Base-by-base conservation (phyloP, 1,140 invertebrate species). In the Patella vulgata region DNA sequence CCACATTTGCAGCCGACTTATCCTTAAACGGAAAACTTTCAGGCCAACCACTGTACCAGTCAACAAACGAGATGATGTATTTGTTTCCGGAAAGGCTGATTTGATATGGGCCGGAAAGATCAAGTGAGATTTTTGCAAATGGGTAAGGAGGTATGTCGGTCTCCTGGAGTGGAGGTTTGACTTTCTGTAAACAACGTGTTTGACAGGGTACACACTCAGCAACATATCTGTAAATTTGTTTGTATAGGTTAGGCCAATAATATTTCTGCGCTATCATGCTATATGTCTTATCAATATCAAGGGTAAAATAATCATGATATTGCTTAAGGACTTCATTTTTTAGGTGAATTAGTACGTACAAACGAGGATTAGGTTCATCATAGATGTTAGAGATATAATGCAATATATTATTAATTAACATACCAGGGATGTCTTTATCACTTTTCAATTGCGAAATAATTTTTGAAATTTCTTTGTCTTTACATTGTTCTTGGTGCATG, bases 211-310 rank as follows among this genome's bases (percentile, higher is more conserved):
- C 3, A 61, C 23, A 3, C 43, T 28, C 1, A n/a, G 9, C 25
- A 2, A 68, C 30, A 51, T 59, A 65, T 21, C 31, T 12, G 42
- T 56, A 36, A 6, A 69, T 25, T 17, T 59, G 14, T 40, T 69
- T 63, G 28, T 46, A 70, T 11, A 69, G 14, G 42, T 68, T 58
- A 21, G 63, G 60, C 60, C 56, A 69, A n/a, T 59, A 69, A 57
- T 69, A 66, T 14, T 59, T 65, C 6, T 44, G 30, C 23, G 30
- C 39, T 19, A 64, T 54, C 0, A 44, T 19, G 9, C 60, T 31
- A 43, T 31, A 63, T 6, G 27, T 47, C 31, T 67, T 63, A 31
- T 64, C 48, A n/a, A 59, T 51, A 19, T 61, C 69, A 6, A 57
- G 19, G 33, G 65, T 65, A 27, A 52, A 52, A 12, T 27, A 28